Base-by-base conservation (phyloP, 2,113 vertebrate species). In the Corvus hawaiiensis region DNA sequence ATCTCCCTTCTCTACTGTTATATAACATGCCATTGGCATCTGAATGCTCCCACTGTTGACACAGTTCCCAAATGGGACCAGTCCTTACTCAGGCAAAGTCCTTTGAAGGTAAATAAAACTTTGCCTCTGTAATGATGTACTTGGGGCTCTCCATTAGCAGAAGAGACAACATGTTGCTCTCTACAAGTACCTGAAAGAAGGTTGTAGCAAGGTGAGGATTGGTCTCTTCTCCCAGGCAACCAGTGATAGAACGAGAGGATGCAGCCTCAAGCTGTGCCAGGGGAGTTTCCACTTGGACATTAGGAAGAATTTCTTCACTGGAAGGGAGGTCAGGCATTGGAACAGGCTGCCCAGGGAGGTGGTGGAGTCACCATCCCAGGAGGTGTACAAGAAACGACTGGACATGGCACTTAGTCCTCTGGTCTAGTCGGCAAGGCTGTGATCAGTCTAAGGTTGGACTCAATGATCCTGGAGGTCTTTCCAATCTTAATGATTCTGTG, bases 311-410 rank as follows among this genome's bases (percentile, higher is more conserved):
- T 76, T 69, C 24, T 48, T 62, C 63, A 35, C 55, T 55, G 41
- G 32, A 62, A 55, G 13, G 32, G 41, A 76, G 26, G 55, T 19
- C n/a, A 55, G n/a, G 41, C 20, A 61, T 41, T 32, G 46, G 55
- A 75, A 41, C 1, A 1, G 39, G 41, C 48, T 55, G 48, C 71
- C 35, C 48, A 55, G 55, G 30, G 30, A 48, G 14, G 21, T 61
- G 26, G 24, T 30, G 41, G 48, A 61, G 16, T 68, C 69, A 75
- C 30, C 39, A 52, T 48, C 48, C 62, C 78, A 61, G n/a, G n/a
- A 83, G 2, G 11, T 30, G 28, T 62, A 46, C 20, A 35, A n/a
- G 54, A 61, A 68, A 61, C 0, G 0, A 61, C 13, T 52, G 33
- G 23, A n/a, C 21, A 24, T 30, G 69, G 41, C 39, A 61, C n/a